Conservation (phyloP, 2,797 vertebrate species). For the Chiloscyllium punctatum region DNA sequence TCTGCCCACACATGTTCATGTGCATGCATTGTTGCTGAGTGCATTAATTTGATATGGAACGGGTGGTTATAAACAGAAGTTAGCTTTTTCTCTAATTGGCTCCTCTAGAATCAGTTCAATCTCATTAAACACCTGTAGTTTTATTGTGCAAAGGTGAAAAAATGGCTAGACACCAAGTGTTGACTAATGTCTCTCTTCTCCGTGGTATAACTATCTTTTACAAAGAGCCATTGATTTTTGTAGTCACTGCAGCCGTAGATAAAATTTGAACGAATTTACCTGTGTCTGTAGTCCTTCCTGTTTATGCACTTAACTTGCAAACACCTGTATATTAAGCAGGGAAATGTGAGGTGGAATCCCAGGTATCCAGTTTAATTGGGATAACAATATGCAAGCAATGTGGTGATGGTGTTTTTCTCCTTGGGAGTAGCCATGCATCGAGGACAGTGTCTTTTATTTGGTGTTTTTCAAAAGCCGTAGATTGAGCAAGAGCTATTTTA, state of each 20-base stretch:
- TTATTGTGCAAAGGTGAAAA: not conserved
- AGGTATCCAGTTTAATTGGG: not conserved
- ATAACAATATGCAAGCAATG: not conserved
- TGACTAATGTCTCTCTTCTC: not conserved
- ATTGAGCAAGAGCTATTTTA: no score
- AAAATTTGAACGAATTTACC: not conserved
- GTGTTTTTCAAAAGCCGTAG: no score
- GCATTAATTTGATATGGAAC: not conserved
- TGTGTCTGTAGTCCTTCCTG: not conserved
- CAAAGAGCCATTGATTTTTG: not conserved
- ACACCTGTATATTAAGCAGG: not conserved
- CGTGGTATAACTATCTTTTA: not conserved
- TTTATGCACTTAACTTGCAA: not conserved
- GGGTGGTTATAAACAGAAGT: not conserved
- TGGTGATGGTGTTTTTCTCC: not conserved
- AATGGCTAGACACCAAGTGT: not conserved
- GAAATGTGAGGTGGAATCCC: not conserved
- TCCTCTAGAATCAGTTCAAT: not conserved
- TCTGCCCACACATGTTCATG: no score
- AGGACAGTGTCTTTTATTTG: no score
- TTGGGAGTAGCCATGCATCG: no score
- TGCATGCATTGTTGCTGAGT: no score
- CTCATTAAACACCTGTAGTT: not conserved
- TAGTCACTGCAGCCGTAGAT: not conserved
- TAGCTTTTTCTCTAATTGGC: not conserved